phyloP scores from a whole-genome alignment of 2,797 vertebrate species.

The Xiphorhynchus erythropygius region DNA sequence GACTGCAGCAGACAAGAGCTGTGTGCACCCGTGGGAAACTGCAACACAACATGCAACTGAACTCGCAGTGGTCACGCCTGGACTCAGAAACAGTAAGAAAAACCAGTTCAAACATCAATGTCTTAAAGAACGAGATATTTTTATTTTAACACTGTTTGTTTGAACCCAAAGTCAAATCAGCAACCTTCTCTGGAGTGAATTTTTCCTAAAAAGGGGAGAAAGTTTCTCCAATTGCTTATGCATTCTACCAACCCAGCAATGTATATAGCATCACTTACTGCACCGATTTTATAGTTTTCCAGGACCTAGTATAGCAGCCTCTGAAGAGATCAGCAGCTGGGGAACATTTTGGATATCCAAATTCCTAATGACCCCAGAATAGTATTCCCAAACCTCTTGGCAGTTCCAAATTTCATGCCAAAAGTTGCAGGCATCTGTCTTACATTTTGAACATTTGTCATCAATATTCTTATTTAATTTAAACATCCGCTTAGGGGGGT shows the following conservation, averaged over 20 bases:
- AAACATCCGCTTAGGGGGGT: conserved; percentile 69
- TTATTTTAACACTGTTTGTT: not conserved
- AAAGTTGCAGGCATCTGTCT: conserved; percentile 68
- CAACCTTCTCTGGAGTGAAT: not conserved
- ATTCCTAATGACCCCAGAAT: conserved; percentile 62
- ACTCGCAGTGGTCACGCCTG: not conserved
- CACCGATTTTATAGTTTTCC: conserved; percentile 40
- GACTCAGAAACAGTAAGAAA: not conserved
- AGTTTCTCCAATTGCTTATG: not conserved
- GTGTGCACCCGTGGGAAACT: not conserved
- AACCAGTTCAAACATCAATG: not conserved
- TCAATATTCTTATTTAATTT: conserved; percentile 72
- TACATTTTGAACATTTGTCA: conserved; percentile 73
- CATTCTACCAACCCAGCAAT: not conserved
- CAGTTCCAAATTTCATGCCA: conserved; percentile 71
- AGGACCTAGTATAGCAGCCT: conserved; percentile 21
- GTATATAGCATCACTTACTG: conserved; percentile 7
- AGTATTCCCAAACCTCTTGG: conserved; percentile 64
- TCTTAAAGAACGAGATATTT: not conserved
- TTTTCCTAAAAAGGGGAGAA: not conserved
- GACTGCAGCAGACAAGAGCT: not conserved
- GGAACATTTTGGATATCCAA: conserved; percentile 62
- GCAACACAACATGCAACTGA: fast-evolving
- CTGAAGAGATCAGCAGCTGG: conserved; percentile 64
- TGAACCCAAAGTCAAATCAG: not conserved